phyloP scores from a whole-genome alignment of 2,113 vertebrate species.

The Oxyura jamaicensis region DNA sequence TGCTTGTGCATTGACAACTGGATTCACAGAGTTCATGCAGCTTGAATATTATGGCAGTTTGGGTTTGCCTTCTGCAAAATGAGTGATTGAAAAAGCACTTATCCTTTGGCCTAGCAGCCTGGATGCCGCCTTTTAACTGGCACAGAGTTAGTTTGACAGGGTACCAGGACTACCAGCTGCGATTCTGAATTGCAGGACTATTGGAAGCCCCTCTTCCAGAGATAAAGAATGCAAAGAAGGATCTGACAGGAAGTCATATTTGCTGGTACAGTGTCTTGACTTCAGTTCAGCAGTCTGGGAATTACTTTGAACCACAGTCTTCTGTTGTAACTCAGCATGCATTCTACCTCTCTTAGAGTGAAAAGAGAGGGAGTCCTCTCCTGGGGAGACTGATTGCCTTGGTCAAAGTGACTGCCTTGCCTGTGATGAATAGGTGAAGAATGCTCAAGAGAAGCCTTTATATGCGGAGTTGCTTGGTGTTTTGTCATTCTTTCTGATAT shows the following conservation, averaged over 20 bases:
- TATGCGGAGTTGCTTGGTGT: background rate
- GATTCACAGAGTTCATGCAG: background rate
- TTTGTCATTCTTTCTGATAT: background rate
- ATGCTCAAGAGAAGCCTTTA: background rate
- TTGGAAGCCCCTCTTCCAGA: background rate
- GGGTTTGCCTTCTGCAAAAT: background rate
- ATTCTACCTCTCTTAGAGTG: background rate
- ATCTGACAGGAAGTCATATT: background rate
- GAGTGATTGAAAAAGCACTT: background rate
- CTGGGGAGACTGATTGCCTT: background rate
- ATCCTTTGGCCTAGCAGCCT: background rate
- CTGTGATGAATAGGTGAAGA: background rate
- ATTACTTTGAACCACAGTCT: accelerated
- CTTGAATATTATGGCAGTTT: background rate
- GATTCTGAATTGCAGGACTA: background rate
- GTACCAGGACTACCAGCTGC: background rate
- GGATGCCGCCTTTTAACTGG: background rate
- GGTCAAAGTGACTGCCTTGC: background rate
- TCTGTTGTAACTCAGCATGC: background rate
- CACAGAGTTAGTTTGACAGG: background rate
- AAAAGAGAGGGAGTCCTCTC: background rate
- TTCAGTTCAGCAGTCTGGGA: background rate
- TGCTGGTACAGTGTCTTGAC: background rate
- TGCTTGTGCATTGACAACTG: background rate
- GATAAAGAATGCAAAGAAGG: background rate